phyloP scores from a whole-genome alignment of 1,140 invertebrate genomes.

The Bombus waltoni region DNA sequence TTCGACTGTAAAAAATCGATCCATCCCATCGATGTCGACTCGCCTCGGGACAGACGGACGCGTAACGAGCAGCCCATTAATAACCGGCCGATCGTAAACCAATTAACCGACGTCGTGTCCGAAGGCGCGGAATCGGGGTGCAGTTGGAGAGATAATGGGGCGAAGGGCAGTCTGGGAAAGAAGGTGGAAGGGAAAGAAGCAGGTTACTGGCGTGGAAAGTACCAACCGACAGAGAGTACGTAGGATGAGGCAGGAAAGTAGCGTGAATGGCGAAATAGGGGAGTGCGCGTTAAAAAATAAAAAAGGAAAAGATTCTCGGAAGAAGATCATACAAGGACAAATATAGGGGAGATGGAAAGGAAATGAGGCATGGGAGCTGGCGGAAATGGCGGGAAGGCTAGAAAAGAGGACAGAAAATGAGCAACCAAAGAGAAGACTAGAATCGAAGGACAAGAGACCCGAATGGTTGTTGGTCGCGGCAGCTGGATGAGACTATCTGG shows the following conservation, averaged over 20 bases:
- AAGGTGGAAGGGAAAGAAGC: neutral
- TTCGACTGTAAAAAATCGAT: neutral
- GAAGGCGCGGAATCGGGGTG: constrained; percentile 44
- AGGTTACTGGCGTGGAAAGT: neutral
- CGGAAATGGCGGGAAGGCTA: constrained; percentile 18
- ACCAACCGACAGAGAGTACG: neutral
- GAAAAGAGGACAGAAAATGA: constrained; percentile 33
- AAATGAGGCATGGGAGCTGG: neutral
- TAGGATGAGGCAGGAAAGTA: neutral
- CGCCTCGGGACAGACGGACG: neutral
- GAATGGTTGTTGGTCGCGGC: neutral
- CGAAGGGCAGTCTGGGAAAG: neutral
- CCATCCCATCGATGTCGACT: neutral
- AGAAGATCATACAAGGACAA: constrained; percentile 30
- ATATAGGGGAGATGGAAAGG: constrained; percentile 19
- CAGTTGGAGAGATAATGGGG: constrained; percentile 34
- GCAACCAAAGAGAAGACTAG: neutral
- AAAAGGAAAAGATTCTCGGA: neutral
- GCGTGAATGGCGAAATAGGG: neutral
- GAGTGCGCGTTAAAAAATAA: neutral
- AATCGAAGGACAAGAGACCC: neutral
- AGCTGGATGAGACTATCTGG: constrained; percentile 13
- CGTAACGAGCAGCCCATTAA: constrained; percentile 41
- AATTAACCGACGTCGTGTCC: constrained; percentile 55
- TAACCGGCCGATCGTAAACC: constrained; percentile 46